Percentiles rank a stretch among this genome's conserved stretches.
These are phyloP conservation scores for Muscina levida DNA, from an alignment of 2,888 invertebrate genomes.

Conservation along the genomic window DNA sequence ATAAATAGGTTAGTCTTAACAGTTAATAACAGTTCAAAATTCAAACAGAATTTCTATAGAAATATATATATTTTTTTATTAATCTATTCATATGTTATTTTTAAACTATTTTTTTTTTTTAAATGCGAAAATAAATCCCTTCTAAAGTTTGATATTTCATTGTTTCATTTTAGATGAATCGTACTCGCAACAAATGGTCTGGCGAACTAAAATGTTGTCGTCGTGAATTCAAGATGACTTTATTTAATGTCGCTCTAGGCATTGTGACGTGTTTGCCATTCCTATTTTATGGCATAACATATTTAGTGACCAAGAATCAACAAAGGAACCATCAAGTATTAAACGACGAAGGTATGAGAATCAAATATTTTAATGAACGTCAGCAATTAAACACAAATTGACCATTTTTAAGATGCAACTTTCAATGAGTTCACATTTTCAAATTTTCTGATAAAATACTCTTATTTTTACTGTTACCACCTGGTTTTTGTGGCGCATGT, in stretches of 20 bases:
- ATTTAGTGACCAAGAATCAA: conserved; percentile 71
- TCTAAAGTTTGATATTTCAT: too few relatives aligned
- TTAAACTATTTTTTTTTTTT: conserved; percentile 18
- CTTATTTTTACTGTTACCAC: too few relatives aligned
- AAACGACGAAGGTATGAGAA: conserved; percentile 69
- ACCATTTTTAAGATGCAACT: too few relatives aligned
- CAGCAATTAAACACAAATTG: too few relatives aligned
- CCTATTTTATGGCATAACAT: conserved; percentile 71
- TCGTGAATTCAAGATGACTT: conserved; percentile 69
- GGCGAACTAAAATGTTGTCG: conserved; percentile 74
- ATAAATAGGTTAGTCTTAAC: neutral
- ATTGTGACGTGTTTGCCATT: conserved; percentile 71
- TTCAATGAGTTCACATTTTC: too few relatives aligned
- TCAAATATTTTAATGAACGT: too few relatives aligned
- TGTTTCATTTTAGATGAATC: conserved; percentile 76
- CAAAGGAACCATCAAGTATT: conserved; percentile 73
- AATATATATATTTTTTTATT: too few relatives aligned
- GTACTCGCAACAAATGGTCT: conserved; percentile 74
- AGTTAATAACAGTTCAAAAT: neutral
- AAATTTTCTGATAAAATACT: too few relatives aligned
- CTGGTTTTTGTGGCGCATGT: too few relatives aligned
- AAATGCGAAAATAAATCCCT: too few relatives aligned
- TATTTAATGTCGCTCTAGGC: conserved; percentile 69
- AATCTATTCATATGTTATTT: neutral
- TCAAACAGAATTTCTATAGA: conserved; percentile 8